Evolutionary conservation across 2,113 vertebrate species (phyloP).

Genomic region (Sinocyclocheilus anophthalmus): DNA sequence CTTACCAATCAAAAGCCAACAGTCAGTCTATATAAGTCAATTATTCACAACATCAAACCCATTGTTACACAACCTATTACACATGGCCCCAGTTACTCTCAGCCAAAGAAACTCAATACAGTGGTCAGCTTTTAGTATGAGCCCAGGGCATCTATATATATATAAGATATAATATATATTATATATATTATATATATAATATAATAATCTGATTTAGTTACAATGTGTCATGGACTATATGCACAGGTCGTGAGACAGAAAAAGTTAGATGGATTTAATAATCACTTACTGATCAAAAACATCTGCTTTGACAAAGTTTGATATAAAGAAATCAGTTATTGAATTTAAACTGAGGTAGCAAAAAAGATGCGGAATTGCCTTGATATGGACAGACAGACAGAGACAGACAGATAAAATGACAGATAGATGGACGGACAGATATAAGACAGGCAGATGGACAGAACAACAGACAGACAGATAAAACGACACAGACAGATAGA

Average conservation of each 20-base stretch:
- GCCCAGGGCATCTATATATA: neutral
- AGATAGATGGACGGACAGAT: neutral
- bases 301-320: neutral
- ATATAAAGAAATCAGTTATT: neutral
- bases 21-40: neutral
- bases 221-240: neutral
- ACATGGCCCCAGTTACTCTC: neutral
- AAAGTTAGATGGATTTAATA: neutral
- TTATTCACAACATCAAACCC: constrained; percentile 34
- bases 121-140: neutral
- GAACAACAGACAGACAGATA: no score
- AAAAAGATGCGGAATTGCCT: neutral
- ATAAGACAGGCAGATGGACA: neutral
- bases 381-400: neutral
- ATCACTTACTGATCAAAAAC: constrained; percentile 1
- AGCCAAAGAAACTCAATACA: constrained; percentile 22
- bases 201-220: constrained; percentile 27
- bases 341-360: neutral
- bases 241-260: neutral
- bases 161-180: no score
- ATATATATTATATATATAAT: neutral
- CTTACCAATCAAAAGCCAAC: constrained; percentile 27
- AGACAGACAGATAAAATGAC: neutral
- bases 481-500: no score
- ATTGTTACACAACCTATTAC: constrained; percentile 26